These are phyloP conservation scores for Autographa gamma DNA, from an alignment of 2,888 invertebrate genomes.

Conservation along the genomic window DNA sequence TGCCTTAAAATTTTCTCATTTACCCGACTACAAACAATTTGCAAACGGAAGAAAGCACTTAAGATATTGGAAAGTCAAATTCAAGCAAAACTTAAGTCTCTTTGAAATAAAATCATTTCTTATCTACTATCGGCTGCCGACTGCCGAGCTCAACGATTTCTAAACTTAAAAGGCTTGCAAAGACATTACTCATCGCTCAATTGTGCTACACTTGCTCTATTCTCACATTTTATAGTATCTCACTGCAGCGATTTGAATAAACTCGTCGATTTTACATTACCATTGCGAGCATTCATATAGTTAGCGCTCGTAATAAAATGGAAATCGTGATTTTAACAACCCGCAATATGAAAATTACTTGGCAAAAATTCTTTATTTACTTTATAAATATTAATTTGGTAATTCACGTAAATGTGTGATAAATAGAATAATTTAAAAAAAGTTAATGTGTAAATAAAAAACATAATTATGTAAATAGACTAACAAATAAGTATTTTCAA, in stretches of 20 bases:
- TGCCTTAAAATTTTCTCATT: not conserved
- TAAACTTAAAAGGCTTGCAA: conserved; percentile 4
- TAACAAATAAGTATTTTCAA: no score
- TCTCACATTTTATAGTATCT: conserved; percentile 4
- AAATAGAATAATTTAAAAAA: no score
- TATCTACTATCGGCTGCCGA: not conserved
- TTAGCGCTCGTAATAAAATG: not conserved
- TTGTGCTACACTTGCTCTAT: conserved; percentile 2
- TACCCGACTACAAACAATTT: not conserved
- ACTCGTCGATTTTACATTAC: conserved; percentile 3
- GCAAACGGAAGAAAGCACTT: not conserved
- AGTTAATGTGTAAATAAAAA: no score
- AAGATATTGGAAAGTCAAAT: not conserved
- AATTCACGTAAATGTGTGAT: no score
- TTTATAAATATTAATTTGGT: no score
- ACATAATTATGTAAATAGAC: no score
- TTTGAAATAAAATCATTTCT: conserved; percentile 4
- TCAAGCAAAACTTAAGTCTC: conserved; percentile 1
- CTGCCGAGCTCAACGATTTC: conserved; percentile 4
- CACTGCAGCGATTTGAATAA: conserved; percentile 2
- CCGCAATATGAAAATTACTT: no score
- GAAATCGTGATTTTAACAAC: not conserved
- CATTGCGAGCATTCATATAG: not conserved
- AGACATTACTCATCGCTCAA: conserved; percentile 1
- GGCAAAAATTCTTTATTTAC: no score